Evolutionary conservation across 2,888 invertebrate genomes (phyloP), one percentile per base, ranked within the genome.

Genomic region (Colletes collaris): DNA sequence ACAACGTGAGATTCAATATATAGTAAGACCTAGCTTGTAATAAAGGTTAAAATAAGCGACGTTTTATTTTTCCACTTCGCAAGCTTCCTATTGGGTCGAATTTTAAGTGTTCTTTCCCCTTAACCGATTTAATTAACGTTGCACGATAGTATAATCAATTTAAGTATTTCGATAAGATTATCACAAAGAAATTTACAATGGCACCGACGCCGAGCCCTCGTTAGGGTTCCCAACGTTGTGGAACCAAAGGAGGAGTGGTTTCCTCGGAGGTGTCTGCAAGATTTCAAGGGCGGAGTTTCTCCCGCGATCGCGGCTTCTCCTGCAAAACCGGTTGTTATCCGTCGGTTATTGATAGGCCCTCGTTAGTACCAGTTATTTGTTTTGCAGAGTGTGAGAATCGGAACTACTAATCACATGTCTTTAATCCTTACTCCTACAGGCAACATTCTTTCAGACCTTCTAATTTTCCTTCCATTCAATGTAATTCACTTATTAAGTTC

Each of bases 271-370:
- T 82, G 83, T 80, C 85, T 82, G 81, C 85, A 84, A 81, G 87
- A 86, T 87, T 80, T 87, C 86, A 89, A 89, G 86, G 91, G 91
- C 91, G 91, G 91, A 88, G 90, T 88, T 88, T 68, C 75, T 79
- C 65, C 84, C 87, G 87, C 86, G 87, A 90, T 91, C 87, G 87
- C 76, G 49, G 79, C 76, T 83, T 81, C 83, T 80, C 65, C 68
- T 77, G 86, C 82, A 85, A 90, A 89, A 89, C 91, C 89, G 87
- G 89, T 92, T 89, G 90, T 92, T 92, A 92, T 89, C 90, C 87
- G 73, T 50, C 79, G 83, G 90, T 92, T 92, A 92, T 91, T 91
- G 92, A 92, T 92, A 90, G 90, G 87, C 84, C 87, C 89, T 90
- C 89, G 90, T 91, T 90, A 91, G 86, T 84, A 84, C 76, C 79